Base-by-base conservation (phyloP, 2,888 invertebrate genomes). In the Beris chalybata region DNA sequence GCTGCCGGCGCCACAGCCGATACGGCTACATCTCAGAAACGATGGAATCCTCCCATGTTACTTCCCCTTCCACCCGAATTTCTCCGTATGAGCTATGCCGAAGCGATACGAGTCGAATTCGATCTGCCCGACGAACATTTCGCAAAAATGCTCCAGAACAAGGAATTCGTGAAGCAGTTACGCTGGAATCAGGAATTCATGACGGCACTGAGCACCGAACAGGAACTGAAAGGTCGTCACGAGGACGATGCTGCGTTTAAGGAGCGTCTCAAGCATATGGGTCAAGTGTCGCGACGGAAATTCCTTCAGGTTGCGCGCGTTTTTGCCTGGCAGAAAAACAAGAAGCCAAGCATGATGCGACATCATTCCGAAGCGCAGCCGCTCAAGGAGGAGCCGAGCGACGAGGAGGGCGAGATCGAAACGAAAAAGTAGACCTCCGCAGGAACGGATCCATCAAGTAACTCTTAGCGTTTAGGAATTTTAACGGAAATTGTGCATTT, bases 121-220 rank as follows among this genome's bases (percentile, higher is more conserved):
- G 89, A 90, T 72, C 84, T 93, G 75, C 93, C 94, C 71, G 95
- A 95, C 76, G 93, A 95, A 76, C 85, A 89, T 71, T 90, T 93
- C 70, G 94, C 94, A 0, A 85, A 93, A 70, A 89, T 93, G 79
- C 82, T 95, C 65, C 95, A 95, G 78, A 95, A 95, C 75, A 92
- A 93, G 76, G 95, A 95, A 79, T 95, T 95, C 74, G 89, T 95
- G 86, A 87, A 90, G 53, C 92, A 94, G 75, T 81, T 95, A 44
- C 83, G 92, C 67, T 89, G 90, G 86, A 92, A 95, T 78, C 89
- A 91, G 77, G 93, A 93, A 74, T 95, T 95, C 76, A 88, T 95
- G 84, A 88, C 88, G 30, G 90, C 92, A 1, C 81, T 94, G 56
- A 91, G 93, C 75, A 89, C 87, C 76, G 93, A 92, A 83, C 85